Base-by-base conservation (phyloP, 2,113 vertebrate species). In the Hepsetus odoe region DNA sequence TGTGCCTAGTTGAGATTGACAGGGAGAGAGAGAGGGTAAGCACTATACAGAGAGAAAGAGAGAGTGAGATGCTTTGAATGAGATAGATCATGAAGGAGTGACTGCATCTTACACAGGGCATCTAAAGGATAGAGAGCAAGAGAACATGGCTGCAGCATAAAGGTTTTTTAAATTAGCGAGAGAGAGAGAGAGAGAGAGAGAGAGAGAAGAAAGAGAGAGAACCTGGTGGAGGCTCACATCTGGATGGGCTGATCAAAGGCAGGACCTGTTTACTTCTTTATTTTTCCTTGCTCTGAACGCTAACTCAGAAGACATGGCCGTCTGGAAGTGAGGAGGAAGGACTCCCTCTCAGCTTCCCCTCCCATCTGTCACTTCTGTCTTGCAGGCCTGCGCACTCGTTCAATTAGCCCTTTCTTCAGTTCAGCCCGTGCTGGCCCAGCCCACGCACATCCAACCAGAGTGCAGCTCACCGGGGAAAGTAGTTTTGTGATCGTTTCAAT, bases 181-280 rank as follows among this genome's bases (percentile, higher is more conserved):
- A n/a, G n/a, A 10, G 64, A 69, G 38, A 0, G 46, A 4, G 56
- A 67, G 8, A 53, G 4, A 32, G 44, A 5, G 24, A 38, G 65
- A 16, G 20, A 58, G 49, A 74, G 18, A 2, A 16, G 16, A 56
- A 42, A 46, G 53, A 24, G 67, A 56, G 42, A 7, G n/a, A 20
- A 18, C 16, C 46, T 12, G 46, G 18, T 55, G 44, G 38, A 5
- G 24, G 24, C 35, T 66, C 64, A 62, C 20, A 4, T 86, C 83
- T 90, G 66, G 56, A 77, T 20, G 1, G 18, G 1, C 58, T 79
- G 82, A 77, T 71, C 74, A 78, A 75, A 79, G 71, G 24, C 3
- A 18, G 11, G 35, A 55, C 56, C 49, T 80, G 78, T 79, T 85
- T 80, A 53, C 70, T 84, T 56, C 49, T 22, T 71, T 62, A 22